These are phyloP conservation scores for Druceiella hillmani DNA, from an alignment of 2,888 invertebrate species.

Conservation along the genomic window DNA sequence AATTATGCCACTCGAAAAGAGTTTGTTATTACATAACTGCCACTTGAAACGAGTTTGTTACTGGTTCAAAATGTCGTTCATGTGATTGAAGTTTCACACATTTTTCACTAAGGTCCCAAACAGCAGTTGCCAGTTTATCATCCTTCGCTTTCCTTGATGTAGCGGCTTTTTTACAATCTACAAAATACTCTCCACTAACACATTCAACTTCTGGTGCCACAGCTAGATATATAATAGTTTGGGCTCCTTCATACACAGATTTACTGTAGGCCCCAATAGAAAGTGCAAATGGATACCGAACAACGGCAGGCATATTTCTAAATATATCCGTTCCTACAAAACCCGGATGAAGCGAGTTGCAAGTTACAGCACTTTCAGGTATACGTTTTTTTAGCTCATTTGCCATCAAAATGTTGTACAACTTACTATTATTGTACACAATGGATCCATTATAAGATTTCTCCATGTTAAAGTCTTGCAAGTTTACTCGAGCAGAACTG, in stretches of 20 bases:
- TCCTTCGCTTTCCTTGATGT: neutral
- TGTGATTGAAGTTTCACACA: no score
- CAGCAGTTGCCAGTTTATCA: neutral
- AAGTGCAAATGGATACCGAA: neutral
- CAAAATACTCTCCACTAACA: neutral
- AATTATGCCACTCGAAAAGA: no score
- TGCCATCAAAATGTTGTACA: slow-evolving; percentile 2
- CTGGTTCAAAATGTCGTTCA: no score
- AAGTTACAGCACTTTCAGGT: neutral
- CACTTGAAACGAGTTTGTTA: no score
- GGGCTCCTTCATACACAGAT: neutral
- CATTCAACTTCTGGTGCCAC: neutral
- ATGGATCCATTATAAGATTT: slow-evolving; percentile 5
- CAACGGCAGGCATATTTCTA: neutral
- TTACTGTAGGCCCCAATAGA: neutral
- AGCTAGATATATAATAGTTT: no score
- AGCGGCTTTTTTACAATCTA: neutral
- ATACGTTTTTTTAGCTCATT: slow-evolving; percentile 1
- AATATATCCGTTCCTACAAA: neutral
- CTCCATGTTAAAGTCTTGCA: slow-evolving; percentile 21
- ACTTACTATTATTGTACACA: slow-evolving; percentile 2
- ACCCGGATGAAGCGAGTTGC: neutral
- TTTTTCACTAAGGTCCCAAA: neutral
- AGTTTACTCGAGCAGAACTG: slow-evolving; percentile 27
- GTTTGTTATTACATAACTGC: no score